phyloP scores from a whole-genome alignment of 2,797 vertebrate genomes.

The Erithacus rubecula region DNA sequence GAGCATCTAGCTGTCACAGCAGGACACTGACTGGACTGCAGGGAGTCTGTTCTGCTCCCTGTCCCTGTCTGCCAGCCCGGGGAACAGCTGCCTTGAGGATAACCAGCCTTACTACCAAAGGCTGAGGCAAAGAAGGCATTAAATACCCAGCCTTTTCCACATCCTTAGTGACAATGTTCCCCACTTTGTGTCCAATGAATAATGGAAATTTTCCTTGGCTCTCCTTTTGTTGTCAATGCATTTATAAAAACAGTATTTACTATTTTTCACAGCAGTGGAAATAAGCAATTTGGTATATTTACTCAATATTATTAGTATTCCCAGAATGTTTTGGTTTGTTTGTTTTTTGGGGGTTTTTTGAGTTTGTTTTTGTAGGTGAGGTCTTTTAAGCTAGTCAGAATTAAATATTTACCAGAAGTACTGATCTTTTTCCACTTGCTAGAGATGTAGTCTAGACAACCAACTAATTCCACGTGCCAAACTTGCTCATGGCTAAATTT shows the following conservation, averaged over 20 bases:
- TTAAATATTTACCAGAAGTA: not conserved
- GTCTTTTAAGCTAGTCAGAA: not conserved
- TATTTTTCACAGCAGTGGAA: not conserved
- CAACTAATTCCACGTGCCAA: not conserved
- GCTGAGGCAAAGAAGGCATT: not conserved
- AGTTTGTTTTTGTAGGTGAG: not conserved
- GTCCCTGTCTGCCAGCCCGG: not conserved
- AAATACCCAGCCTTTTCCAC: not conserved
- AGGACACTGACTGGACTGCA: not conserved
- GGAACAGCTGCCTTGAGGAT: no score
- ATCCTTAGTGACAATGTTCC: not conserved
- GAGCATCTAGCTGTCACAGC: not conserved
- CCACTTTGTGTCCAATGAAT: not conserved
- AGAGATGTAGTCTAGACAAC: not conserved
- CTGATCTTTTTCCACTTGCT: not conserved
- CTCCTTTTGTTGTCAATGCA: not conserved
- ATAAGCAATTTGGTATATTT: not conserved
- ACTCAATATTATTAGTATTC: not conserved
- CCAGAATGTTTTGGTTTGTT: not conserved
- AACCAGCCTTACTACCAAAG: not conserved
- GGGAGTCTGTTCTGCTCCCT: not conserved
- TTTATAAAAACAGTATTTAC: not conserved
- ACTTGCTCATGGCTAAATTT: not conserved
- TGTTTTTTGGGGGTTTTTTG: no score
- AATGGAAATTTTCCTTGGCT: not conserved